phyloP scores from a whole-genome alignment of 1,140 invertebrate species.

The Sweltsa coloradensis region DNA sequence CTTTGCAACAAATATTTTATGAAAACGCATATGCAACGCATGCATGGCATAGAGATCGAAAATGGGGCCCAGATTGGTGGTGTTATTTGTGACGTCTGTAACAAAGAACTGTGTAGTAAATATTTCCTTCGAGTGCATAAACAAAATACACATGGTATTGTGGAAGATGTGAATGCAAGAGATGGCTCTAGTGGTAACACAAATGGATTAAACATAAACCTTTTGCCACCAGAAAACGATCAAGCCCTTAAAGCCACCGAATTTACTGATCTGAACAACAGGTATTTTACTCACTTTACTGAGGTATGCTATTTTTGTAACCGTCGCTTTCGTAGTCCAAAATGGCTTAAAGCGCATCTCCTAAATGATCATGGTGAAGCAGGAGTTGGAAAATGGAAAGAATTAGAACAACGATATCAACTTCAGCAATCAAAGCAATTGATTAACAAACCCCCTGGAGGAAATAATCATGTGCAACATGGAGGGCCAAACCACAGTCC shows the following conservation, averaged over 20 bases:
- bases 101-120: slow-evolving; percentile 95
- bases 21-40: slow-evolving; percentile 98
- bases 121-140: slow-evolving; percentile 96
- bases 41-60: slow-evolving; percentile 96
- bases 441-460: neutral
- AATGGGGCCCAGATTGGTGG: slow-evolving; percentile 82
- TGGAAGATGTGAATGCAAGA: slow-evolving; percentile 46
- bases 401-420: slow-evolving; percentile 30
- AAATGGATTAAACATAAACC: slow-evolving; percentile 16
- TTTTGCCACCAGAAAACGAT: slow-evolving; percentile 5
- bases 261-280: slow-evolving; percentile 40
- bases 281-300: slow-evolving; percentile 56
- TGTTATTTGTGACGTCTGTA: slow-evolving; percentile 91
- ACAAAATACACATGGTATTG: slow-evolving; percentile 93
- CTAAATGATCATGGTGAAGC: slow-evolving; percentile 71
- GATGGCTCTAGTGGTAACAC: neutral
- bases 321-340: slow-evolving; percentile 74
- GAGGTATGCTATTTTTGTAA: slow-evolving; percentile 79
- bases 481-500: slow-evolving; percentile 26
- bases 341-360: slow-evolving; percentile 82
- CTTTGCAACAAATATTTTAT: slow-evolving; percentile 99
- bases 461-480: neutral
- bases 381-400: slow-evolving; percentile 56
- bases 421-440: slow-evolving; percentile 9
- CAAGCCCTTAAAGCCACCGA: slow-evolving; percentile 35